Evolutionary conservation across 2,797 vertebrate species (phyloP), one percentile per base, ranked within the genome.

Genomic region (Typhlichthys subterraneus): DNA sequence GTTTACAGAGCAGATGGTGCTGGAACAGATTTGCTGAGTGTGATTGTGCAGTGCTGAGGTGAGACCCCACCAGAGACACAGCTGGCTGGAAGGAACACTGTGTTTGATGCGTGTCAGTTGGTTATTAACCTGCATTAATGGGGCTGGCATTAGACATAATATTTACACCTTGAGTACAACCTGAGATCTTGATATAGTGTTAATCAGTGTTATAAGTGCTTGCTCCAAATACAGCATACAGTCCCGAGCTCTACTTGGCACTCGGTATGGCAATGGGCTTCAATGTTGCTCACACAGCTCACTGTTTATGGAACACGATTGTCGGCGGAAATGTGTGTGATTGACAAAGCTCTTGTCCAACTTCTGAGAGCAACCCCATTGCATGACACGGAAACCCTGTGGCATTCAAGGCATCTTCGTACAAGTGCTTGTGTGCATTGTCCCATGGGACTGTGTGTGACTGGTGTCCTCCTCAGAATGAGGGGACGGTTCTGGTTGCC

Each of bases 1-100:
- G 67, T 69, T 57, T 85, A 79, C 79, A 67, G 55, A 65, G 73
- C 82, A 74, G 77, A 73, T 81, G 83, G 73, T 68, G 69, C 79
- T 77, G 76, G 83, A 87, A 86, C 81, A 84, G 72, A 86, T 90
- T 84, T 84, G 71, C 80, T 71, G 67, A 81, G 70, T 82, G 61
- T 85, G 80, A 85, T 85, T 82, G 79, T 73, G 79, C 87, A 83
- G 74, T 70, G 65, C 62, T 56, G 67, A 70, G 70, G 80, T 68
- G 70, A 80, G 63, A 59, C 49, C 70, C 81, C 64, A 38, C 73
- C 62, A 47, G 83, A 80, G 80, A 79, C 59, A 45, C 80, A 82
- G 74, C 83, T 83, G 82, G 72, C 69, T 68, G 59, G 19, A 54
- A 72, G 65, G 62, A 74, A 70, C 70, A 75, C 31, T 55, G 54